A percentile compares a stretch with the other conserved stretches of the same genome.
Evolutionary conservation across 2,113 vertebrate species (phyloP).

Genomic region (Hipposideros armiger): DNA sequence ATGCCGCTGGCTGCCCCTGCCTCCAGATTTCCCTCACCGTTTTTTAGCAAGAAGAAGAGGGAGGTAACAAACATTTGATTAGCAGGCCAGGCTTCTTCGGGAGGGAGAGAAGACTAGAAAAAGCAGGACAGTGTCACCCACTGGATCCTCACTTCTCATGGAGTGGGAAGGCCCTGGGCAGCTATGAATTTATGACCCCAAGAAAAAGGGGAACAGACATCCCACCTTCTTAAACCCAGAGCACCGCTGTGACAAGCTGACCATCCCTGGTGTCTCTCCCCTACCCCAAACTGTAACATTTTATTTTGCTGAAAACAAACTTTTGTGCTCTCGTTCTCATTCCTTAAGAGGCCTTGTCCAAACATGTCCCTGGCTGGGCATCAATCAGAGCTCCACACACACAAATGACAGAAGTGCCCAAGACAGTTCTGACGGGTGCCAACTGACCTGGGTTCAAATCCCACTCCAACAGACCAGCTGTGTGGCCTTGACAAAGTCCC

Average conservation of each 20-base stretch:
- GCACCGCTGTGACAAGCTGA: not conserved
- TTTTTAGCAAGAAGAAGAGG: slow-evolving; percentile 64
- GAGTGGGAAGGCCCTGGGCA: not conserved
- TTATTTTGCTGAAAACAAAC: not conserved
- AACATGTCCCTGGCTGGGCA: not conserved
- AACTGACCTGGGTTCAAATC: not conserved
- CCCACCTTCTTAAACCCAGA: not conserved
- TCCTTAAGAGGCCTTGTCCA: not conserved
- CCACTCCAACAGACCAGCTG: not conserved
- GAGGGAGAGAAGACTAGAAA: not conserved
- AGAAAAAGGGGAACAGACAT: not conserved
- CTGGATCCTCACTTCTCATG: not conserved
- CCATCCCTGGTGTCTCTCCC: not conserved
- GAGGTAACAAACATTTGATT: not conserved
- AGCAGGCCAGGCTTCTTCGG: not conserved
- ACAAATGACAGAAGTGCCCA: not conserved
- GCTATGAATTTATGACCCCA: not conserved
- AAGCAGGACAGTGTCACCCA: not conserved
- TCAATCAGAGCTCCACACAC: not conserved
- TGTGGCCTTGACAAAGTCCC: not conserved
- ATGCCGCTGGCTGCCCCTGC: not conserved
- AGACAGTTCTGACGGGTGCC: not conserved
- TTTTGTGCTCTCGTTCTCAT: slow-evolving; percentile 3
- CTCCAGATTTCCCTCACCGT: not conserved
- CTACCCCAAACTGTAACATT: not conserved